Percentiles rank a stretch among this genome's conserved stretches.
These are phyloP conservation scores for Pollenia labialis DNA, from an alignment of 2,888 invertebrate species.

Conservation along the genomic window DNA sequence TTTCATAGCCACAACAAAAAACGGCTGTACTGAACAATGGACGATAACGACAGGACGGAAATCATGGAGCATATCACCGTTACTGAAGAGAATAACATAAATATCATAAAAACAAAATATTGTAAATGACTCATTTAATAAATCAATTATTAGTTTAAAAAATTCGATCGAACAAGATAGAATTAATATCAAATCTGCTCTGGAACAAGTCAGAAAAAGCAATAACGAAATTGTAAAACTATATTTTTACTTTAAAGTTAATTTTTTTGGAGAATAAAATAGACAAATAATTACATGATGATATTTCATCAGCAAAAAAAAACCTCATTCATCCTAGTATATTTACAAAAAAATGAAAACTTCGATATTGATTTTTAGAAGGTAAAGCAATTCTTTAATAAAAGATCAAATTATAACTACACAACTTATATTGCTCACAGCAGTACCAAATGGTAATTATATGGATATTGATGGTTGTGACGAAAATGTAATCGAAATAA, in stretches of 20 bases:
- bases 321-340: conserved; percentile 11
- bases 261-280: conserved; percentile 11
- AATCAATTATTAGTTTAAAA: no score
- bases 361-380: conserved; percentile 18
- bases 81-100: no score
- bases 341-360: conserved; percentile 8
- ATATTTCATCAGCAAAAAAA: conserved; percentile 18
- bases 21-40: neutral
- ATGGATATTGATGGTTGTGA: no score
- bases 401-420: conserved; percentile 4
- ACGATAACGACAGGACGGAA: no score
- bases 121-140: no score
- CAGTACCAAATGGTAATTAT: no score
- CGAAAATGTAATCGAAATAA: no score
- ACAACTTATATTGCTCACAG: conserved; percentile 5
- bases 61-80: no score
- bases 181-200: no score
- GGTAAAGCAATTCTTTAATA: neutral
- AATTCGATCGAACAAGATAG: no score
- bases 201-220: no score
- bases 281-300: conserved; percentile 24
- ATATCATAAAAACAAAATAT: neutral
- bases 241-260: conserved; percentile 24
- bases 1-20: no score
- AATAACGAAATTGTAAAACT: neutral